These are phyloP conservation scores for Spondyliosoma cantharus DNA, from an alignment of 2,797 vertebrate genomes.

Conservation along the genomic window DNA sequence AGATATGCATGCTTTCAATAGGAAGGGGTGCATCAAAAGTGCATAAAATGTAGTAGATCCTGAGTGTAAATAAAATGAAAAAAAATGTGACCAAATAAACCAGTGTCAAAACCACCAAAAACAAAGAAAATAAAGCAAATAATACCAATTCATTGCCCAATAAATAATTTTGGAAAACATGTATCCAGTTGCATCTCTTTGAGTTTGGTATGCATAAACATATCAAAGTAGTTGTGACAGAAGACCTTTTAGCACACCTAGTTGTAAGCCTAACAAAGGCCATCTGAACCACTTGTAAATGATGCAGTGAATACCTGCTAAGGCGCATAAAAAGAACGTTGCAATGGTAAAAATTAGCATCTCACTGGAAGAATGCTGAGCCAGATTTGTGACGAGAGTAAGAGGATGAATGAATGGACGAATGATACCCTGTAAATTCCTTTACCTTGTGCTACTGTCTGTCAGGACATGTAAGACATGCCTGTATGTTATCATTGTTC, in stretches of 20 bases:
- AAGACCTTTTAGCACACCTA: slow-evolving; percentile 24
- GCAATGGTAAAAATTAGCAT: background rate
- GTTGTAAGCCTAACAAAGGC: slow-evolving; percentile 21
- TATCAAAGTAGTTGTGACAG: background rate
- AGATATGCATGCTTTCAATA: background rate
- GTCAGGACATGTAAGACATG: too few relatives aligned
- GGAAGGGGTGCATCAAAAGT: background rate
- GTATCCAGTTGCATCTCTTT: background rate
- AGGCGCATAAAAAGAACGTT: slow-evolving; percentile 13
- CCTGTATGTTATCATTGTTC: background rate
- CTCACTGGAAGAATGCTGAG: slow-evolving; percentile 19
- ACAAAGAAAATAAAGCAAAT: background rate
- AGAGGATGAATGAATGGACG: background rate
- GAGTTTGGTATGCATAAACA: slow-evolving; percentile 6
- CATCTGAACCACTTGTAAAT: slow-evolving; percentile 21
- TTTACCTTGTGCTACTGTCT: background rate
- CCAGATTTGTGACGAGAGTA: background rate
- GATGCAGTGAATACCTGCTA: slow-evolving; percentile 22
- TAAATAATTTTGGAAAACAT: background rate
- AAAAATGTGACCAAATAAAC: background rate
- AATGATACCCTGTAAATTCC: background rate
- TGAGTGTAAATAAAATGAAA: background rate
- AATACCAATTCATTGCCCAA: background rate
- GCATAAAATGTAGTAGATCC: background rate
- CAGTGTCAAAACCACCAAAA: background rate